Conservation (phyloP, 2,113 vertebrate species). For the Ptyas mucosa region DNA sequence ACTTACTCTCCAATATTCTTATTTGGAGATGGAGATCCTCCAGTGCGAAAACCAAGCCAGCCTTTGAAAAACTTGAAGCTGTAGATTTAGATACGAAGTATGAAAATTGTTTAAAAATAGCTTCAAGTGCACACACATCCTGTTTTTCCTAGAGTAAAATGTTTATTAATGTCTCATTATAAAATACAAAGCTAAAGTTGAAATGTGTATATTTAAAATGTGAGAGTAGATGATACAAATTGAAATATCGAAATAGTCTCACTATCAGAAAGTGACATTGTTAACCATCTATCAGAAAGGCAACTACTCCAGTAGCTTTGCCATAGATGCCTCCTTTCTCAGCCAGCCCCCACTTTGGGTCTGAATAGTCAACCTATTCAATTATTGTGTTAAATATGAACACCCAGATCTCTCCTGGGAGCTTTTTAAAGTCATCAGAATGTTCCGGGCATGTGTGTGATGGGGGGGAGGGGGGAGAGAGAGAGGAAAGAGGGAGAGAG, state of each 20-base stretch:
- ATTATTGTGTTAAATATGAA: neutral
- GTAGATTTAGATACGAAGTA: neutral
- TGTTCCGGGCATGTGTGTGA: neutral
- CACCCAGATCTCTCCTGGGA: neutral
- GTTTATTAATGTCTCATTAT: neutral
- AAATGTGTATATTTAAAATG: neutral
- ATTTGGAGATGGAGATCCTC: neutral
- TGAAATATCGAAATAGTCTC: neutral
- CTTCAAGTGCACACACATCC: neutral
- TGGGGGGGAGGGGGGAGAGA: too few species aligned
- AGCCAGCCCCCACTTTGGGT: neutral
- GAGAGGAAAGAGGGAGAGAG: neutral
- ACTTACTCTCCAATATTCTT: slow-evolving; percentile 1
- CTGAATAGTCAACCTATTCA: neutral
- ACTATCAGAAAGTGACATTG: neutral
- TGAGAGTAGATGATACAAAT: neutral
- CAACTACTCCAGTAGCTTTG: neutral
- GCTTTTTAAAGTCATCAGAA: neutral
- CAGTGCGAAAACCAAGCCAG: neutral
- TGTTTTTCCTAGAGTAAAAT: neutral
- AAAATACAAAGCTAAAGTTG: neutral
- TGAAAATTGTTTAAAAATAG: neutral
- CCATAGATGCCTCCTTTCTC: neutral
- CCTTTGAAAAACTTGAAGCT: neutral
- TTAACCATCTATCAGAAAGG: neutral